Percentiles rank a stretch among this genome's conserved stretches.
These are phyloP conservation scores for Erpetoichthys calabaricus DNA, from an alignment of 2,797 vertebrate species.

Conservation along the genomic window DNA sequence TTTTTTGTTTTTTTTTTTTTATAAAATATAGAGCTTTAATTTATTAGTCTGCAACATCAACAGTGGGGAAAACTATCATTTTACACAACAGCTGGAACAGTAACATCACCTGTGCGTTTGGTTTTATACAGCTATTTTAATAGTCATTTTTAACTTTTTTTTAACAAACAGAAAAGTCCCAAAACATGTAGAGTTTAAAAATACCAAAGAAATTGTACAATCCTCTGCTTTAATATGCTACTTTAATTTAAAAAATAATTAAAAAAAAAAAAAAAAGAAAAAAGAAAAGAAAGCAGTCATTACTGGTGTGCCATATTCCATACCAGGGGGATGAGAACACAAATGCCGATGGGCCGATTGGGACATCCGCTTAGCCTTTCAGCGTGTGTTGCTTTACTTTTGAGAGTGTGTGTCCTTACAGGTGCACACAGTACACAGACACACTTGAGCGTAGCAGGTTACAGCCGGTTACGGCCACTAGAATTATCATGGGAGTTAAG, in stretches of 20 bases:
- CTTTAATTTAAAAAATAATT: conserved; percentile 15
- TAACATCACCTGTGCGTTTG: conserved; percentile 56
- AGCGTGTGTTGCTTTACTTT: too few relatives aligned
- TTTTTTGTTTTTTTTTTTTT: conserved; percentile 38
- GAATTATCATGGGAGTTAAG: too few relatives aligned
- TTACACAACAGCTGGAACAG: conserved; percentile 50
- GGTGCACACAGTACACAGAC: too few relatives aligned
- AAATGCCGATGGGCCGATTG: too few relatives aligned
- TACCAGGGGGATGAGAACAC: too few relatives aligned
- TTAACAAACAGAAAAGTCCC: conserved; percentile 28
- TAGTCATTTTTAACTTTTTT: conserved; percentile 27
- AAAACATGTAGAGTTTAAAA: conserved; percentile 30
- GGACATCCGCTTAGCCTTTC: too few relatives aligned
- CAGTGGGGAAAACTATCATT: conserved; percentile 45
- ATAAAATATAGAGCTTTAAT: conserved; percentile 76
- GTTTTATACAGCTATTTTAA: conserved; percentile 34
- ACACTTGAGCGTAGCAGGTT: too few relatives aligned
- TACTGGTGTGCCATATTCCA: too few relatives aligned
- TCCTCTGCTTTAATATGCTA: conserved; percentile 19
- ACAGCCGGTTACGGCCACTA: too few relatives aligned
- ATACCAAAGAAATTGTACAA: conserved; percentile 41
- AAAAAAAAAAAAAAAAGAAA: conserved; percentile 11
- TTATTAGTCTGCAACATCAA: conserved; percentile 66
- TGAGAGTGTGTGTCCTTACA: too few relatives aligned
- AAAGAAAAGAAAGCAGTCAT: too few relatives aligned